A percentile compares a stretch with the other conserved stretches of the same genome.
Evolutionary conservation across 2,888 invertebrate genomes (phyloP).

Genomic region (Pristionchus exspectatus): DNA sequence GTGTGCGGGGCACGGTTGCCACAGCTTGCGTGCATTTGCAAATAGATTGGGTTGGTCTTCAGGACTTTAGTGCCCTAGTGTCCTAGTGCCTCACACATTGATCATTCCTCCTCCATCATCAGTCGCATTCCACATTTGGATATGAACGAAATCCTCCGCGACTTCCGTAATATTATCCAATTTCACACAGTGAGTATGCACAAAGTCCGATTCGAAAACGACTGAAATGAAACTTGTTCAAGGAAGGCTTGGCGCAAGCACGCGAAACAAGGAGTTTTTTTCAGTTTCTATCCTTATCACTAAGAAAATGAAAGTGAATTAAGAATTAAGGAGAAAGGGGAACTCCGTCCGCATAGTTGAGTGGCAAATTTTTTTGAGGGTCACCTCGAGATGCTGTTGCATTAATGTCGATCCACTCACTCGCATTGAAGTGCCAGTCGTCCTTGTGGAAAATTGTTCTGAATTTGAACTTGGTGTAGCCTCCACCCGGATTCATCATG

Average conservation of each 20-base stretch:
- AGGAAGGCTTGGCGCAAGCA: no score
- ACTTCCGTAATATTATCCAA: not conserved
- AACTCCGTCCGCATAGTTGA: no score
- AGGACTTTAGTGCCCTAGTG: no score
- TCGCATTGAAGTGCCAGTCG: constrained; percentile 36
- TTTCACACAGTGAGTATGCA: constrained; percentile 18
- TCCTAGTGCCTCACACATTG: not conserved
- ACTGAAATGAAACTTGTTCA: not conserved
- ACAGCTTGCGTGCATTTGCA: no score
- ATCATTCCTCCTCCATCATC: constrained; percentile 27
- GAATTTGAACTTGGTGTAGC: not conserved
- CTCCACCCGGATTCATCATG: not conserved
- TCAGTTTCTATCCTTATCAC: no score
- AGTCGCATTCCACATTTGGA: constrained; percentile 38
- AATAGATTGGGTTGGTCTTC: no score
- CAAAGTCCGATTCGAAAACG: constrained; percentile 37
- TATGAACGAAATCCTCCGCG: constrained; percentile 38
- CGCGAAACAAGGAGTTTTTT: no score
- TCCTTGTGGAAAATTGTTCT: not conserved
- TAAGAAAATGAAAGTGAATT: no score
- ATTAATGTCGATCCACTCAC: not conserved
- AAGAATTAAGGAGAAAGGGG: no score
- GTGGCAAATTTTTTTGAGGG: no score
- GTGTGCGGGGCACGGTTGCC: no score
- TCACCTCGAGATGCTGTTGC: not conserved